These are phyloP conservation scores for Meteorus colon DNA, from an alignment of 2,888 invertebrate genomes.

Conservation along the genomic window DNA sequence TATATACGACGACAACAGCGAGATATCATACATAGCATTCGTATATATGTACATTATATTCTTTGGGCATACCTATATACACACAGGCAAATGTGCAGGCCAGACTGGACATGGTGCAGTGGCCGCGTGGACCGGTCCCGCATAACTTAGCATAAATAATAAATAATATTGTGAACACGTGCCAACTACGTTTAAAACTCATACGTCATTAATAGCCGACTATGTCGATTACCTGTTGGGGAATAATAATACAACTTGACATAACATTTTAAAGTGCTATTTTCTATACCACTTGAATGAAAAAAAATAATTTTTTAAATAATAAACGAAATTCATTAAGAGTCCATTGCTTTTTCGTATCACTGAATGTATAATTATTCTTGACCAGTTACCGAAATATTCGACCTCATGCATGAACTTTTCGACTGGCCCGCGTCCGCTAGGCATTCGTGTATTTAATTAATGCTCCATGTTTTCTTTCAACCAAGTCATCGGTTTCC, in stretches of 20 bases:
- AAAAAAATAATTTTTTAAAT: neutral
- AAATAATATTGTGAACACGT: conserved; percentile 72
- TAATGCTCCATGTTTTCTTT: conserved; percentile 23
- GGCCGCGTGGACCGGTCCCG: conserved; percentile 59
- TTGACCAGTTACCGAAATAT: neutral
- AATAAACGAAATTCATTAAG: neutral
- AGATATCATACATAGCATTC: conserved; percentile 31
- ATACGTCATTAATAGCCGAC: conserved; percentile 64
- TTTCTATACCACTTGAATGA: neutral
- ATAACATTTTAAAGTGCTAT: neutral
- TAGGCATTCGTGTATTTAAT: conserved; percentile 15
- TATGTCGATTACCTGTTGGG: conserved; percentile 12
- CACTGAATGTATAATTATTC: conserved; percentile 1
- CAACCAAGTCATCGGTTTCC: conserved; percentile 10
- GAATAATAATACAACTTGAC: conserved; percentile 3
- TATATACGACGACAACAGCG: conserved; percentile 57
- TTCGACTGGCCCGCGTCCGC: conserved; percentile 28
- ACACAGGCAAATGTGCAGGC: conserved; percentile 36
- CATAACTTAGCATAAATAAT: conserved; percentile 73
- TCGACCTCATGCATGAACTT: conserved; percentile 29
- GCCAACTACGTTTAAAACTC: conserved; percentile 66
- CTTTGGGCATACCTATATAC: conserved; percentile 27
- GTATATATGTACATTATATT: conserved; percentile 1
- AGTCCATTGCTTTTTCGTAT: neutral
- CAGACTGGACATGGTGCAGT: conserved; percentile 66